Evolutionary conservation across 2,888 invertebrate genomes (phyloP).

Genomic region (Spodoptera littoralis): DNA sequence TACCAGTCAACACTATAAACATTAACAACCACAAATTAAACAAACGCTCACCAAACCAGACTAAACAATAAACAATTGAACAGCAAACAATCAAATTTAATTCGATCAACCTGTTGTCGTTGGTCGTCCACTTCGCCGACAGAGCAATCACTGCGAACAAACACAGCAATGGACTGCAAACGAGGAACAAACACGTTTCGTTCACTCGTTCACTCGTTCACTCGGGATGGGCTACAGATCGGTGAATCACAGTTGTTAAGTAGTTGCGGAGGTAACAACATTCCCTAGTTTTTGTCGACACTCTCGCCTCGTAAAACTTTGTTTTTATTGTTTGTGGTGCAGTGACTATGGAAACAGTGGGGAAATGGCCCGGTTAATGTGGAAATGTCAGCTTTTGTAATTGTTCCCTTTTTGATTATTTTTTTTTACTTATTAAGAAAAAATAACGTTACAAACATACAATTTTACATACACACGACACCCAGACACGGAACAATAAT

Average conservation of each 20-base stretch:
- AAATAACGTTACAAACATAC: too few relatives aligned
- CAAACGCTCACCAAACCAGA: neutral
- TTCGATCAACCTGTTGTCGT: constrained; percentile 9
- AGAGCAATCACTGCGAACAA: constrained; percentile 14
- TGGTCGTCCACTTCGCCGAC: neutral
- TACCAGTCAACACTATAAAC: too few relatives aligned
- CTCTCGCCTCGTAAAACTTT: constrained; percentile 8
- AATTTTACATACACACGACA: too few relatives aligned
- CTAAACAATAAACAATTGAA: neutral
- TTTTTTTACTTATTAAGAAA: too few relatives aligned
- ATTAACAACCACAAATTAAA: neutral
- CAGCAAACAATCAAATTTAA: neutral
- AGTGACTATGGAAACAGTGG: neutral
- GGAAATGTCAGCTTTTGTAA: too few relatives aligned
- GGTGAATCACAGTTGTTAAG: constrained; percentile 40
- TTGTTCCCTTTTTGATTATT: too few relatives aligned
- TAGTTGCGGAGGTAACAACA: constrained; percentile 29
- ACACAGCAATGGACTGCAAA: constrained; percentile 25
- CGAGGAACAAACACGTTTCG: constrained; percentile 17
- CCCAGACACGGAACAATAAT: too few relatives aligned
- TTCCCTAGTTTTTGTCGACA: constrained; percentile 26
- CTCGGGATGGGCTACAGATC: constrained; percentile 8
- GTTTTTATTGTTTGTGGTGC: constrained; percentile 5
- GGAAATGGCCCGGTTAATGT: neutral
- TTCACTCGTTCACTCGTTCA: too few relatives aligned